Base-by-base conservation (phyloP, 2,888 invertebrate genomes). In the Monopis laevigella region DNA sequence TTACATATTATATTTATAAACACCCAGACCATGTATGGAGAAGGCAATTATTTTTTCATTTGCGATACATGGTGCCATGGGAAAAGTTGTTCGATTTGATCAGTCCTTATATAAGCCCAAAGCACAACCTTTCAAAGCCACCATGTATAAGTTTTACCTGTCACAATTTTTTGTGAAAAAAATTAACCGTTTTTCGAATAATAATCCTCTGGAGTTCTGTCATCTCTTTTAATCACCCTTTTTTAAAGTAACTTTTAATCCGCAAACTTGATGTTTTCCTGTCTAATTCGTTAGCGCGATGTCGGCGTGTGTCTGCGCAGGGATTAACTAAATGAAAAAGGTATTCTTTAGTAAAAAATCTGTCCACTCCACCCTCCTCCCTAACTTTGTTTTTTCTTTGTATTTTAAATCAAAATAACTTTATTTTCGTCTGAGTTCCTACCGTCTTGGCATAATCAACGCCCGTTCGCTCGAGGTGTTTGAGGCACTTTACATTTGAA, bases 401-500 rank as follows among this genome's bases (percentile, higher is more conserved):
- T 66, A 72, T 74, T 75, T 73, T 71, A 71, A 73, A 70, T 72
- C 63, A 64, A 72, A 74, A 77, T 71, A 73, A 69, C 66, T 74
- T 73, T 64, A 66, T 71, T 73, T 72, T 68, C 58, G 59, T 59
- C 65, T 45, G 62, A 68, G 62, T 72, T 69, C 62, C 59, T 51
- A 57, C 68, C 64, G 58, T 65, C 68, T 69, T 67, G 59, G 64
- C 66, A 69, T 72, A 74, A 73, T 74, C 67, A 71, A 67, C 65
- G 65, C 58, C 53, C 56, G 54, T n/a, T n/a, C n/a, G 48, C 49
- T 49, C 56, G 55, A 70, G 72, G 67, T 67, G 69, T 72, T 74
- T 68, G 68, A 69, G 67, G 66, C 60, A 68, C 68, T 68, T 74
- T 62, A 64, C 54, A 60, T 63, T 53, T 49, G 52, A 64, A 63